These are phyloP conservation scores for Felis chaus DNA, from an alignment of 2,113 vertebrate genomes.

Conservation along the genomic window DNA sequence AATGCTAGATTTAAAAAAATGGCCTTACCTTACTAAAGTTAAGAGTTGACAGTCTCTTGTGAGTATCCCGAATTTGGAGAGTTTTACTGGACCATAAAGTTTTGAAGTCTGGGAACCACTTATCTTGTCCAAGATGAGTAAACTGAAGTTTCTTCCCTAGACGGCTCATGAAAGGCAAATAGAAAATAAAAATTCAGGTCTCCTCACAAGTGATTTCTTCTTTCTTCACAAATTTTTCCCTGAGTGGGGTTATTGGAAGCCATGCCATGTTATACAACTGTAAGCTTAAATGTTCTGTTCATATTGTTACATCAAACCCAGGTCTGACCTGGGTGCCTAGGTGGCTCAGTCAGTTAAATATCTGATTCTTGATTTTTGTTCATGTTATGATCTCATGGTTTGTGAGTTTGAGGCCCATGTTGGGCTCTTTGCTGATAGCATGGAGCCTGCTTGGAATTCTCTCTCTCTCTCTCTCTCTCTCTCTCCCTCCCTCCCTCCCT, in stretches of 20 bases:
- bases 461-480: no score
- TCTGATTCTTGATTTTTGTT: no score
- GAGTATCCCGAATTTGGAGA: neutral
- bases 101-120: neutral
- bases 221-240: neutral
- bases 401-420: no score
- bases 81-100: neutral
- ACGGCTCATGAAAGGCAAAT: neutral
- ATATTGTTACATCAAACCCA: neutral
- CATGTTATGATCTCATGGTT: no score
- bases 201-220: neutral
- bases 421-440: no score
- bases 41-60: neutral
- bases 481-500: no score
- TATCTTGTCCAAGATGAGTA: neutral
- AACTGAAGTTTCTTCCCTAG: neutral
- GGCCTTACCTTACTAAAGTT: neutral
- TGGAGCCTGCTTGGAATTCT: no score
- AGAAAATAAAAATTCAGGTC: neutral
- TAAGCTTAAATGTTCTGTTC: neutral
- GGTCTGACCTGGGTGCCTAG: neutral
- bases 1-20: neutral
- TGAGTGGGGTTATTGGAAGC: neutral
- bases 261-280: neutral
- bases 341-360: no score